Percentiles rank a stretch among this genome's conserved stretches.
These are phyloP conservation scores for Pogoniulus pusillus DNA, from an alignment of 2,797 vertebrate species.

Conservation along the genomic window DNA sequence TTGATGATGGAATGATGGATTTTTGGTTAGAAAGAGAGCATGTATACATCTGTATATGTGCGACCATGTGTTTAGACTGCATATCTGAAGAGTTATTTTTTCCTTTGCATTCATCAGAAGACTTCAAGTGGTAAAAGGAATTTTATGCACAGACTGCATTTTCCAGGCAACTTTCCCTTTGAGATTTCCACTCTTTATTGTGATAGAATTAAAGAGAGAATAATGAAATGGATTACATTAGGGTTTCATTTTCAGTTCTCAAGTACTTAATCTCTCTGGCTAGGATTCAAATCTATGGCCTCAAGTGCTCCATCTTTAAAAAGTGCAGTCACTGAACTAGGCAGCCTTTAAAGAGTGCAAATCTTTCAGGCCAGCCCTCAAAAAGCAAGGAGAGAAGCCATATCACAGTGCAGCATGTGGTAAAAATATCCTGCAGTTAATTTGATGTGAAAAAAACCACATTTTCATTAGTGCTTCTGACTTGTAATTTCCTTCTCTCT, in stretches of 20 bases:
- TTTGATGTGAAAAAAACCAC: neutral
- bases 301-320: conserved; percentile 17
- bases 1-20: neutral
- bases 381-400: neutral
- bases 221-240: conserved; percentile 34
- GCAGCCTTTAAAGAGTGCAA: neutral
- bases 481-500: neutral
- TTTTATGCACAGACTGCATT: neutral
- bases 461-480: neutral
- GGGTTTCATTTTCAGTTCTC: neutral
- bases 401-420: neutral
- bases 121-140: neutral
- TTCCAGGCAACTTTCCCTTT: neutral
- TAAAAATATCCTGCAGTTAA: neutral
- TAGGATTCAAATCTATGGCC: conserved; percentile 56
- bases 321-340: neutral
- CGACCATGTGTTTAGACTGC: neutral
- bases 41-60: neutral
- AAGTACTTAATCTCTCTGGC: conserved; percentile 40
- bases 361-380: neutral
- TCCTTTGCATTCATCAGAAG: neutral
- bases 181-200: neutral
- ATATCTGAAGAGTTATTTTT: neutral
- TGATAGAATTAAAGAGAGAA: neutral
- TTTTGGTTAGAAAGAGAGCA: neutral